Conservation (phyloP, 2,113 vertebrate genomes). For the Myocastor coypus region DNA sequence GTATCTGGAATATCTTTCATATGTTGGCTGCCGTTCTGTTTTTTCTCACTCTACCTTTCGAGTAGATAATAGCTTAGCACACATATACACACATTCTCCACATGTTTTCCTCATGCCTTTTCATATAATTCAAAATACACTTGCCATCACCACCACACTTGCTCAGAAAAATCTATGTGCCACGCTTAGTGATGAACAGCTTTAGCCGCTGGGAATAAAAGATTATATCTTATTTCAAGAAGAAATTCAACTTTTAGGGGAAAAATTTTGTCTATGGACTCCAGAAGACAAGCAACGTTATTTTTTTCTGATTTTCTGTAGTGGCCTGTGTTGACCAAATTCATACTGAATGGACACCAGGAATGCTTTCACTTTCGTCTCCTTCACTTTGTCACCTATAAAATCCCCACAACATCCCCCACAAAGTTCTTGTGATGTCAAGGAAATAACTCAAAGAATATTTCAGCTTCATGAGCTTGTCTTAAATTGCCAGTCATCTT, state of each 20-base stretch:
- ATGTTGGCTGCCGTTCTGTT: neutral
- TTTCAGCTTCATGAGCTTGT: neutral
- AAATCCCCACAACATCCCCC: neutral
- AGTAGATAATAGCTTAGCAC: neutral
- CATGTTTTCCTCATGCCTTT: neutral
- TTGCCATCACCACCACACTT: neutral
- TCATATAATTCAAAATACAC: neutral
- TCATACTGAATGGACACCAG: neutral
- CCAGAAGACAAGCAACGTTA: neutral
- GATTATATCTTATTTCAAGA: neutral
- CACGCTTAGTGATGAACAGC: neutral
- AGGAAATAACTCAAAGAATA: neutral
- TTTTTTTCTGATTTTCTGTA: neutral
- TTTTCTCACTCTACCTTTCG: neutral
- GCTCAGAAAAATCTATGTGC: neutral
- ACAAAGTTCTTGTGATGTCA: neutral
- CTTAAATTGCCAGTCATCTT: neutral
- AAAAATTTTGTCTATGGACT: neutral
- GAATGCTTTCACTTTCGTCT: neutral
- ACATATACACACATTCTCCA: neutral
- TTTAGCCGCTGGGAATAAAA: slow-evolving; percentile 16
- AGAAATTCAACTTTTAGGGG: neutral
- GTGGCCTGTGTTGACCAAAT: neutral
- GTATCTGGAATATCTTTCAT: neutral
- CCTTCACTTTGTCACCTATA: neutral